A percentile compares a stretch with the other conserved stretches of the same genome.
phyloP scores from a whole-genome alignment of 2,797 vertebrate genomes.

The Brachyalestes nurse region DNA sequence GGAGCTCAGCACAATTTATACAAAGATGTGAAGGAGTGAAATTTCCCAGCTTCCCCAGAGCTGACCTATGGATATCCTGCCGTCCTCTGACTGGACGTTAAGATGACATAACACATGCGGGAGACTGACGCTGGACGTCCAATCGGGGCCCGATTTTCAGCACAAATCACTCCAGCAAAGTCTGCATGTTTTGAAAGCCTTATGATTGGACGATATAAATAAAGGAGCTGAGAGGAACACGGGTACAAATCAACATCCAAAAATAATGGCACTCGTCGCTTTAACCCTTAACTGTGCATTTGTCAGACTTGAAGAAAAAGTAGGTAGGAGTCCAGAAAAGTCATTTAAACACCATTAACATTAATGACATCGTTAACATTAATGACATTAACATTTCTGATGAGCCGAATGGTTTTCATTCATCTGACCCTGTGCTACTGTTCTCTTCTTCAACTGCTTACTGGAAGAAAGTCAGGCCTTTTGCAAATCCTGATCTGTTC shows the following conservation, averaged over 20 bases:
- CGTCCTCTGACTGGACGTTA: conserved; percentile 29
- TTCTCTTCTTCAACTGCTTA: not conserved
- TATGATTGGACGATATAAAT: conserved; percentile 11
- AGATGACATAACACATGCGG: conserved; percentile 57
- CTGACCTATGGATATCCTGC: conserved; percentile 49
- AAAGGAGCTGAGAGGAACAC: not conserved
- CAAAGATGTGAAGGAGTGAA: conserved; percentile 17
- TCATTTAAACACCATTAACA: no score
- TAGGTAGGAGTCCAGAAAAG: no score
- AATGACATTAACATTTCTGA: no score
- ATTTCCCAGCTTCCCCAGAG: conserved; percentile 38
- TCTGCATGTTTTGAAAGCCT: conserved; percentile 19
- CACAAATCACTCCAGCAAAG: conserved; percentile 51
- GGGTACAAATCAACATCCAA: not conserved
- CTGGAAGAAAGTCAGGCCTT: no score
- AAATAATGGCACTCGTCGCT: not conserved
- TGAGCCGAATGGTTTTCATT: not conserved
- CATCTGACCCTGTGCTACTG: not conserved
- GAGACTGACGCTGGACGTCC: conserved; percentile 21
- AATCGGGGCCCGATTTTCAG: conserved; percentile 24
- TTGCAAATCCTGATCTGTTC: no score
- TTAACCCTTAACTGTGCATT: not conserved
- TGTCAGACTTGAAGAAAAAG: not conserved
- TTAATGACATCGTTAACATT: no score
- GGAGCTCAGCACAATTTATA: not conserved